A percentile compares a stretch with the other conserved stretches of the same genome.
Conservation (phyloP, 2,113 vertebrate genomes). For the Lagopus muta region DNA sequence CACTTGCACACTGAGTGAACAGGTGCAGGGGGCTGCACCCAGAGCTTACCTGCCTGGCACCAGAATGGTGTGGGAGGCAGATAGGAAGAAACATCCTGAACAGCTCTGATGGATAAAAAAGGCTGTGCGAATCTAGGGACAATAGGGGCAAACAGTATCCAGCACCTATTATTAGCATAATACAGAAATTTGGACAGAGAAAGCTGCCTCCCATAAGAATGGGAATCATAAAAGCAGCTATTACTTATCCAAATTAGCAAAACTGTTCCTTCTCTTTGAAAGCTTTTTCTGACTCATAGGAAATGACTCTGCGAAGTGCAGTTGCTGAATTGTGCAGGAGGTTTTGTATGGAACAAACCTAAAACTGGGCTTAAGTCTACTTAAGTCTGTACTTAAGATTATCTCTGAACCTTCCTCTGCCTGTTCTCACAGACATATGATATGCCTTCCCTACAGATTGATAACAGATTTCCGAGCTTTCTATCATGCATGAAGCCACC, state of each 20-base stretch:
- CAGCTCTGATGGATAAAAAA: background rate
- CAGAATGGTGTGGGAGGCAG: fast-evolving
- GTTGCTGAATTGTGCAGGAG: background rate
- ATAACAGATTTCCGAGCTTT: background rate
- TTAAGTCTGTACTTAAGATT: background rate
- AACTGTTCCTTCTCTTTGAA: background rate
- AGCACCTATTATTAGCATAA: background rate
- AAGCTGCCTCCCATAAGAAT: background rate
- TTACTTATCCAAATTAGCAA: background rate
- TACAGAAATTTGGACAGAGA: background rate
- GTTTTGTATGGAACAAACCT: background rate
- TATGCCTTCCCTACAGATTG: background rate
- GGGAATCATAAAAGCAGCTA: background rate
- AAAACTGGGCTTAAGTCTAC: background rate
- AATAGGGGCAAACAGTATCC: background rate
- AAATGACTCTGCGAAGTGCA: constrained; percentile 15
- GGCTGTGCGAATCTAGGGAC: background rate
- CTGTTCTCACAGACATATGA: background rate
- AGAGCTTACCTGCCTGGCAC: background rate
- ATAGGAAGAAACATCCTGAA: background rate
- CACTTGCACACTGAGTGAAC: background rate
- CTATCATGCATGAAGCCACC: background rate
- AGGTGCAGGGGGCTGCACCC: background rate
- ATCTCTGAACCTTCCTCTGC: background rate
- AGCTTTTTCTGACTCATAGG: background rate